Base-by-base conservation (phyloP, 2,888 invertebrate species). In the Aspidapion aeneum region DNA sequence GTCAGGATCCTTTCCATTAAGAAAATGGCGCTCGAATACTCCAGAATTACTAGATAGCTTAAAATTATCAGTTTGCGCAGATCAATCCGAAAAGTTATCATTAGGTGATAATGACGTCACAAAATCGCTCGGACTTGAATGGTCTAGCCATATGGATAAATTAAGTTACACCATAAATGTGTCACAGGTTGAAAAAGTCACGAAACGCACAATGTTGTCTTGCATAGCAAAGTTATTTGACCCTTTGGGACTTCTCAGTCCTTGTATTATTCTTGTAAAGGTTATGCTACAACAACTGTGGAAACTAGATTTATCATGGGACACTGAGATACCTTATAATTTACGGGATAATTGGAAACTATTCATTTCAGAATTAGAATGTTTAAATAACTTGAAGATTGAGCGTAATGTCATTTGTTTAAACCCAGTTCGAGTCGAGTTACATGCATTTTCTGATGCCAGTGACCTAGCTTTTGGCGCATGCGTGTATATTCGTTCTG, bases 301-400 rank as follows among this genome's bases (percentile, higher is more conserved):
- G 35, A 35, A 35, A 35, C 35, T 7, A 35, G 35, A 35, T 7
- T 12, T 35, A 7, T 35, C 35, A 3, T 35, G 35, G 35, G 35
- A 35, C 35, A 7, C 35, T 3, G 35, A 35, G 12, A 35, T 35
- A 7, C 35, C 35, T 35, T 35, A 35, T 0, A 57, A 66, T 3
- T 20, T 72, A 21, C n/a, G n/a, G n/a, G n/a, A n/a, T n/a, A n/a
- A n/a, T n/a, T 35, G 35, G 35, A 35, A 35, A 35, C 3, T 3
- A 35, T 35, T 35, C 12, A 35, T 35, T 35, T 35, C 12, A 35
- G 35, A 35, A 35, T 12, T 35, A 7, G 3, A 3, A 7, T 35
- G 35, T 35, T 35, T 35, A 35, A 35, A 35, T 35, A 12, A 35
- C 3, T 7, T 35, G 12, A 35, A 35, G 12, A 35, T 35, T 35